These are phyloP conservation scores for Cuculus canorus DNA, from an alignment of 2,797 vertebrate species.

Conservation along the genomic window DNA sequence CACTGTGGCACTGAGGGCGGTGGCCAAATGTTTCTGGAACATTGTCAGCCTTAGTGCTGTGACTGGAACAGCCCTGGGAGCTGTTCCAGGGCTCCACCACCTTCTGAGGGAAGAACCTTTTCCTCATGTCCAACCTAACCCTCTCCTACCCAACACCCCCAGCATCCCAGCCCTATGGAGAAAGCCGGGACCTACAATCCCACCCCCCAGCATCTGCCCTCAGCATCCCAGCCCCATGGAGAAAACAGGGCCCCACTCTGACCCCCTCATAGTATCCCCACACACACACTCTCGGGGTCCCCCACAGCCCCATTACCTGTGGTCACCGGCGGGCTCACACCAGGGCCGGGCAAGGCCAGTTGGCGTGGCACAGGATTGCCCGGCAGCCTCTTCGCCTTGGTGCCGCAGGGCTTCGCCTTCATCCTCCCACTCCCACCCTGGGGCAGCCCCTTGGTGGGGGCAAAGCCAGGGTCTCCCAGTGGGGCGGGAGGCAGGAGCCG, in stretches of 20 bases:
- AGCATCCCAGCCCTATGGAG: fast-evolving
- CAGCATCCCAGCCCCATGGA: background rate
- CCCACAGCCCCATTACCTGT: conserved; percentile 48
- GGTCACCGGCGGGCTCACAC: conserved; percentile 85
- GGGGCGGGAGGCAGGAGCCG: conserved; percentile 32
- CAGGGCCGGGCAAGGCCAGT: conserved; percentile 64
- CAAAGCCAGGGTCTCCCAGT: conserved; percentile 72
- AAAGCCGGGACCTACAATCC: fast-evolving
- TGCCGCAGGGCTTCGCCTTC: conserved; percentile 74
- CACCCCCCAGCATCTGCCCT: background rate
- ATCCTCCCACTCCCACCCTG: conserved; percentile 46
- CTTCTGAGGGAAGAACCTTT: too few relatives aligned
- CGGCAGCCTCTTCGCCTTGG: conserved; percentile 28
- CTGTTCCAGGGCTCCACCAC: too few relatives aligned
- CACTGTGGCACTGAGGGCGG: too few relatives aligned
- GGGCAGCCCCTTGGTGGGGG: conserved; percentile 66
- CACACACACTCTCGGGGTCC: too few relatives aligned
- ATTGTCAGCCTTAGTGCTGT: too few relatives aligned
- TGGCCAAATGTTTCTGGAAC: too few relatives aligned
- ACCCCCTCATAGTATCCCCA: background rate
- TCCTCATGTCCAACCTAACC: too few relatives aligned
- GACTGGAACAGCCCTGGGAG: too few relatives aligned
- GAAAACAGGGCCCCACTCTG: background rate
- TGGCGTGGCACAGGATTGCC: background rate
- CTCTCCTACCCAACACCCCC: background rate